A percentile compares a stretch with the other conserved stretches of the same genome.
Evolutionary conservation across 2,888 invertebrate species (phyloP).

Genomic region (Temnothorax ravouxi): DNA sequence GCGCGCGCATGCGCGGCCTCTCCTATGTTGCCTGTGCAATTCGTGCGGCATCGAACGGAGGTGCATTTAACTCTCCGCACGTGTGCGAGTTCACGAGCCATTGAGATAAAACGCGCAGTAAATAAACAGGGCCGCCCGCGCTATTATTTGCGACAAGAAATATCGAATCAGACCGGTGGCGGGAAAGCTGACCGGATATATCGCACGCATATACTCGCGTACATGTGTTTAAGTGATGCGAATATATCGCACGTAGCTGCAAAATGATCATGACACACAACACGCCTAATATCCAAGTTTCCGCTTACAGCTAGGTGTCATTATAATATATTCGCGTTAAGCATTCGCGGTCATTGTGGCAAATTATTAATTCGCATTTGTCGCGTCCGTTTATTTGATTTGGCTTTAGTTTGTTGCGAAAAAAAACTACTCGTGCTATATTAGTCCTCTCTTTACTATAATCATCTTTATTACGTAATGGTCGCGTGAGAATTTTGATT

Average conservation of each 20-base stretch:
- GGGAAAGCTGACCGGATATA: slow-evolving; percentile 27
- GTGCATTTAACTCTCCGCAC: slow-evolving; percentile 55
- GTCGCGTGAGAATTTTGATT: slow-evolving; percentile 14
- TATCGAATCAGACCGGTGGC: slow-evolving; percentile 49
- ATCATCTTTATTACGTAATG: slow-evolving; percentile 14
- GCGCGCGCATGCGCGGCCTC: slow-evolving; percentile 43
- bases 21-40: slow-evolving; percentile 43
- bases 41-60: slow-evolving; percentile 56
- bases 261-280: slow-evolving; percentile 68
- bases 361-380: not conserved
- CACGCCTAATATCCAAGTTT: slow-evolving; percentile 71
- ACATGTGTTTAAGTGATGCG: slow-evolving; percentile 39
- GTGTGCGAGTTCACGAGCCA: slow-evolving; percentile 47
- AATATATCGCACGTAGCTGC: slow-evolving; percentile 21
- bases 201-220: slow-evolving; percentile 35
- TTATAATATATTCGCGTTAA: slow-evolving; percentile 80
- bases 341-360: not conserved
- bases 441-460: not conserved
- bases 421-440: not conserved
- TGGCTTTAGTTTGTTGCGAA: slow-evolving; percentile 34
- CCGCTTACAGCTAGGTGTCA: slow-evolving; percentile 75
- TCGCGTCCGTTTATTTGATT: not conserved
- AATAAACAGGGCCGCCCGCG: slow-evolving; percentile 62
- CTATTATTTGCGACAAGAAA: slow-evolving; percentile 64
- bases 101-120: slow-evolving; percentile 67